A percentile compares a stretch with the other conserved stretches of the same genome.
These are phyloP conservation scores for Aphrocallistes beatrix DNA, from an alignment of 37 sponge, comb jelly and placozoan species.

Conservation along the genomic window DNA sequence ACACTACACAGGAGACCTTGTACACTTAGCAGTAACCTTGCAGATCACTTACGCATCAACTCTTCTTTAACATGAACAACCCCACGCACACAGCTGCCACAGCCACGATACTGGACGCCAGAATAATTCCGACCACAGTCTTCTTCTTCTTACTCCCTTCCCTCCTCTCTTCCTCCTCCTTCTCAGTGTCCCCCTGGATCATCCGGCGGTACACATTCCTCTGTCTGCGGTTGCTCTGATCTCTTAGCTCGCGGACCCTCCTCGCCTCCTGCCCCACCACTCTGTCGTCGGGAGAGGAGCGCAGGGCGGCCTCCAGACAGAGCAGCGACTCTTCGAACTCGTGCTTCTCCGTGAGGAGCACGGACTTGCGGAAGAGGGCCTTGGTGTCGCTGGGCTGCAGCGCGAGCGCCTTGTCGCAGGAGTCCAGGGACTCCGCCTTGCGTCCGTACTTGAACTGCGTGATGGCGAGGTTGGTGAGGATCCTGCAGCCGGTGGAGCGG, in stretches of 20 bases:
- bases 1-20: too few species aligned
- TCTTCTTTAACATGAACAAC: not conserved
- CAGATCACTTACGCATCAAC: not conserved
- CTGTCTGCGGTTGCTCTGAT: constrained; percentile 7
- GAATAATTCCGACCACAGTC: not conserved
- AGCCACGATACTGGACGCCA: not conserved
- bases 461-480: not conserved
- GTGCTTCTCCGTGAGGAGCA: not conserved
- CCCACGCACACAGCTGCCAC: not conserved
- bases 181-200: not conserved
- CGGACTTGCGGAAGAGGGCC: not conserved
- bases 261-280: not conserved
- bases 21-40: too few species aligned
- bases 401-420: not conserved
- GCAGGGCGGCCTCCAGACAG: not conserved
- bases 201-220: not conserved
- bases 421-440: not conserved
- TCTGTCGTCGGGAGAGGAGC: not conserved
- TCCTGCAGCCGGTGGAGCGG: not conserved
- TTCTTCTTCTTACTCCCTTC: not conserved
- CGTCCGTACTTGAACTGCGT: not conserved
- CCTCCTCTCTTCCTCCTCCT: not conserved
- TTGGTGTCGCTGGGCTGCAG: not conserved
- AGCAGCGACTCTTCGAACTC: not conserved
- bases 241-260: not conserved